Percentiles rank a stretch among this genome's conserved stretches.
These are phyloP conservation scores for Melinopterus prodromus DNA, from an alignment of 2,888 invertebrate genomes.

Conservation along the genomic window DNA sequence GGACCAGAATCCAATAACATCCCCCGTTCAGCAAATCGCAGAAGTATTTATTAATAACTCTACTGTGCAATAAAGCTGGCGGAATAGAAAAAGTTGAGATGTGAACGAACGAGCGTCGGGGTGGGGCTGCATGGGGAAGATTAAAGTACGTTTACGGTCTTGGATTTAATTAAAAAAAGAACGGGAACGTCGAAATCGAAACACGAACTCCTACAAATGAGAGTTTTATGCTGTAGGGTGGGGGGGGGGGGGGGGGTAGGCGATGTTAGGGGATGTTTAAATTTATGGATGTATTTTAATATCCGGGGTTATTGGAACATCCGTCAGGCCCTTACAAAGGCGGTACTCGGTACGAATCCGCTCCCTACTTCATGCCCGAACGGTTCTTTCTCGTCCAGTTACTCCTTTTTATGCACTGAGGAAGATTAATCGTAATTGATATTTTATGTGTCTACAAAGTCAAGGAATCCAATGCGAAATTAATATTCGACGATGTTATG, in stretches of 20 bases:
- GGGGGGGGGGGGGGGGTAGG: not conserved
- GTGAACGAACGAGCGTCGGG: not conserved
- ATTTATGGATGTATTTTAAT: constrained; percentile 26
- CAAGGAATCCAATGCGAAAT: not conserved
- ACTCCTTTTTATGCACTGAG: not conserved
- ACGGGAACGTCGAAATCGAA: constrained; percentile 16
- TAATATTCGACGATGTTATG: not conserved
- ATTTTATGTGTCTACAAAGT: not conserved
- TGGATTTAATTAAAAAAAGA: constrained; percentile 27
- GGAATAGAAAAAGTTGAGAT: not conserved
- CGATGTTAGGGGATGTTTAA: constrained; percentile 8
- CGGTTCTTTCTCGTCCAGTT: not conserved
- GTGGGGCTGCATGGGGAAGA: constrained; percentile 12
- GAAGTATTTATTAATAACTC: constrained; percentile 4
- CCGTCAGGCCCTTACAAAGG: constrained; percentile 23
- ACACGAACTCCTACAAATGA: constrained; percentile 22
- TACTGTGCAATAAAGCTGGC: not conserved
- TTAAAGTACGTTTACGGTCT: constrained; percentile 25
- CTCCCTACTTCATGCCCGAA: constrained; percentile 12
- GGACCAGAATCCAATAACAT: not conserved
- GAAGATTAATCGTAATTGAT: constrained; percentile 4
- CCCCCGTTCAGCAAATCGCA: not conserved
- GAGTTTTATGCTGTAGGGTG: constrained; percentile 14
- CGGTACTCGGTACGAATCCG: constrained; percentile 5
- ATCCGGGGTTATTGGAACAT: constrained; percentile 22